Conservation (phyloP, 1,140 invertebrate genomes). For the Drusus annulatus region DNA sequence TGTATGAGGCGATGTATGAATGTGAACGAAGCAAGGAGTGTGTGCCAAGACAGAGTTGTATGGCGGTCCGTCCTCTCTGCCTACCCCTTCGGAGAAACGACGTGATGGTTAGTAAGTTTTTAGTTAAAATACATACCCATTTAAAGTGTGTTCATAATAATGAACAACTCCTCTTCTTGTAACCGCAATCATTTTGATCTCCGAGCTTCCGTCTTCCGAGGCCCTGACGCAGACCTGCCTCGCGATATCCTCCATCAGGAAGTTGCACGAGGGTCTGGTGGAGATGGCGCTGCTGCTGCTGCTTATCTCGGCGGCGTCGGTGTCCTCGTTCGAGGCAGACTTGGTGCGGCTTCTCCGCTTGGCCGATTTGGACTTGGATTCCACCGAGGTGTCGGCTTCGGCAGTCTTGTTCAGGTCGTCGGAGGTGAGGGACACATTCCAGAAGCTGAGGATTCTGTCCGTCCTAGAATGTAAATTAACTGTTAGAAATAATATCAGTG, state of each 20-base stretch:
- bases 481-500: too few species aligned
- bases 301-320: slow-evolving; percentile 38
- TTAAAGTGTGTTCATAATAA: slow-evolving; percentile 82
- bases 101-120: too few species aligned
- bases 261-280: slow-evolving; percentile 69
- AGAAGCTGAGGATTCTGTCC: slow-evolving; percentile 69
- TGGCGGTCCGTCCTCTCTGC: too few species aligned
- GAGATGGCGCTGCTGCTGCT: too few species aligned
- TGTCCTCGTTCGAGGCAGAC: background rate
- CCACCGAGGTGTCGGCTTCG: slow-evolving; percentile 53
- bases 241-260: slow-evolving; percentile 79
- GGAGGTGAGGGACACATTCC: slow-evolving; percentile 64
- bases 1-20: too few species aligned
- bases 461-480: slow-evolving; percentile 61
- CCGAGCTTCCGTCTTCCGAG: slow-evolving; percentile 65
- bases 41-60: too few species aligned
- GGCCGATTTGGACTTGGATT: slow-evolving; percentile 61
- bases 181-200: slow-evolving; percentile 74
- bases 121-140: slow-evolving; percentile 77
- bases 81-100: too few species aligned
- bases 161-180: slow-evolving; percentile 84
- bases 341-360: slow-evolving; percentile 17
- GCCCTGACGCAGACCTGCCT: slow-evolving; percentile 70
- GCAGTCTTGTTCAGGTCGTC: slow-evolving; percentile 61
- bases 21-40: too few species aligned